Base-by-base conservation (phyloP, 2,113 vertebrate genomes). In the Microcebus jonahi region DNA sequence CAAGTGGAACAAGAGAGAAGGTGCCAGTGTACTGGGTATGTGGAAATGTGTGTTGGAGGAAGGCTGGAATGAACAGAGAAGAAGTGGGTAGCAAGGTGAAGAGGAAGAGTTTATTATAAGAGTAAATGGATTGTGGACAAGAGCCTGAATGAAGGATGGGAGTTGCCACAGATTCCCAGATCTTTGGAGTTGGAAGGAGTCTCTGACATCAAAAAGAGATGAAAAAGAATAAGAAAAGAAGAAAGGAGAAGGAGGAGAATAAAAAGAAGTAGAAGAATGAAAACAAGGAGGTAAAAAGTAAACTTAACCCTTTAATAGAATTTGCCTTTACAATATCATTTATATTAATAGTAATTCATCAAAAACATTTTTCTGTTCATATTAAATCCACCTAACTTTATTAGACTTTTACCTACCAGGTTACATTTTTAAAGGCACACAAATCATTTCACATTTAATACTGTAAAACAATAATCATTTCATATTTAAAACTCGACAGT, bases 281-380 rank as follows among this genome's bases (percentile, higher is more conserved):
- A 1, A 25, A 25, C 25, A 21, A 70, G 14, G 25, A 27, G 14
- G 36, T 50, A 67, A 29, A 57, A 42, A 42, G 12, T 27, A 73
- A 82, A 29, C 7, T 31, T 20, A 81, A 18, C 6, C 3, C 29
- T 89, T 73, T 86, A 31, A 71, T 50, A 80, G 6, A 95, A 75
- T 61, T 88, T 13, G 91, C 7, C 10, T 67, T 88, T 88, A 82
- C 3, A 63, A 53, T 84, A 89, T 86, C 25, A 42, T 82, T 93
- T 45, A 67, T 14, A 25, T 93, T 87, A 91, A 61, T 0, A 59
- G 20, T 20, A 70, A 53, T 79, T 82, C 12, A 88, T n/a, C 57
- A 67, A 91, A 97, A 90, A 68, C 57, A 75, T 42, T 48, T 90
- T 96, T 63, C 36, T 65, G 5, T 80, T 93, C 70, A 39, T 48